Conservation (phyloP, 2,113 vertebrate species). For the Sebastes schlegelii region DNA sequence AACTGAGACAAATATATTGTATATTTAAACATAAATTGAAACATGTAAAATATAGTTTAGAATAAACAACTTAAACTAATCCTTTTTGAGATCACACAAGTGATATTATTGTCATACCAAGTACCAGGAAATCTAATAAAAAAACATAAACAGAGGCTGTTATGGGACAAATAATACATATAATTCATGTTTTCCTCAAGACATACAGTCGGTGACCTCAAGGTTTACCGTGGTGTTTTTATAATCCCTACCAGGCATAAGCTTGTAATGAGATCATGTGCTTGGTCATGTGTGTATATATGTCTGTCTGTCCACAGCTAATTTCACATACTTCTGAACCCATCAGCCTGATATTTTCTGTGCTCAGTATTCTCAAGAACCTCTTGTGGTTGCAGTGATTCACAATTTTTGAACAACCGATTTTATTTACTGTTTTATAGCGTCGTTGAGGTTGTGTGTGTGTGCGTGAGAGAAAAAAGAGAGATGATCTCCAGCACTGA, state of each 20-base stretch:
- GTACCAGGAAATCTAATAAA: too few relatives aligned
- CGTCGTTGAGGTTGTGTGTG: neutral
- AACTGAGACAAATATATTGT: neutral
- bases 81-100: too few relatives aligned
- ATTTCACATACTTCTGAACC: neutral
- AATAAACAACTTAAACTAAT: neutral
- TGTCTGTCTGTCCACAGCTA: too few relatives aligned
- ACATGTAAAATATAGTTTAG: neutral
- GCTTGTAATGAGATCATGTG: neutral
- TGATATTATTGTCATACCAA: too few relatives aligned
- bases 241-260: neutral
- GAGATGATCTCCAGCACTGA: conserved; percentile 38
- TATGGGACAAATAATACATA: neutral
- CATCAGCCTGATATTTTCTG: neutral
- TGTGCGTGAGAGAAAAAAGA: neutral
- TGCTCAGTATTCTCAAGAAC: neutral
- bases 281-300: neutral
- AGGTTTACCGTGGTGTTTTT: neutral
- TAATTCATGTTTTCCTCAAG: neutral
- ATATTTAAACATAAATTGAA: neutral
- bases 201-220: neutral
- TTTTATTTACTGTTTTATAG: neutral
- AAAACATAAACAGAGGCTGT: too few relatives aligned
- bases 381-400: neutral
- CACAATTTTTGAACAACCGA: neutral